Conservation (phyloP, 2,888 invertebrate species). For the Himalopsyche japonica region DNA sequence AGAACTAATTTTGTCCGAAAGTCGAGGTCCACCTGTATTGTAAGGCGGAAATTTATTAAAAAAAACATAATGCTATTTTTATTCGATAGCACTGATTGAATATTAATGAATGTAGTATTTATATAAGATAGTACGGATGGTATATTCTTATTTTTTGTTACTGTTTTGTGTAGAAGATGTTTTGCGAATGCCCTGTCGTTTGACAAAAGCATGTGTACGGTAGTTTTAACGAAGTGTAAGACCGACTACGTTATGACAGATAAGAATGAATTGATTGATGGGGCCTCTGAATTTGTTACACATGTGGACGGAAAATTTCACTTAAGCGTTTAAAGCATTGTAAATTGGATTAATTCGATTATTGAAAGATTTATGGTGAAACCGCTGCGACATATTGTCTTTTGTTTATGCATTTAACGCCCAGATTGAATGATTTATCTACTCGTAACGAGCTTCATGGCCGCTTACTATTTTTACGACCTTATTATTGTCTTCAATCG, state of each 20-base stretch:
- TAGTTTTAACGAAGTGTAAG: neutral
- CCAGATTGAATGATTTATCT: neutral
- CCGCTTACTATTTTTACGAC: neutral
- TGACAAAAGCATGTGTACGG: neutral
- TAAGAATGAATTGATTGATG: neutral
- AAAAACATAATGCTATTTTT: no score
- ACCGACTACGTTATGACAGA: neutral
- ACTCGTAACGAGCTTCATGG: neutral
- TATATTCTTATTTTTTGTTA: no score
- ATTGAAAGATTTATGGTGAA: neutral
- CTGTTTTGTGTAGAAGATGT: no score
- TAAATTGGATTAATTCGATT: neutral
- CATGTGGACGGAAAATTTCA: neutral
- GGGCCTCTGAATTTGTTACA: neutral
- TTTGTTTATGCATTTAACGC: neutral
- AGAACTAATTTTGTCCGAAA: no score
- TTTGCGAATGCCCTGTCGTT: neutral
- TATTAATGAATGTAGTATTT: no score
- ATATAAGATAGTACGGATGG: no score
- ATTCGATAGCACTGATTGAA: no score
- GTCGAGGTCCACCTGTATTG: no score
- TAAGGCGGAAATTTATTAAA: no score
- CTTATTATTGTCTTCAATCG: neutral
- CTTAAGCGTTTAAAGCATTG: neutral
- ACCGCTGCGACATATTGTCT: neutral